These are phyloP conservation scores for Polypterus senegalus DNA, from an alignment of 2,113 vertebrate species.

Conservation along the genomic window DNA sequence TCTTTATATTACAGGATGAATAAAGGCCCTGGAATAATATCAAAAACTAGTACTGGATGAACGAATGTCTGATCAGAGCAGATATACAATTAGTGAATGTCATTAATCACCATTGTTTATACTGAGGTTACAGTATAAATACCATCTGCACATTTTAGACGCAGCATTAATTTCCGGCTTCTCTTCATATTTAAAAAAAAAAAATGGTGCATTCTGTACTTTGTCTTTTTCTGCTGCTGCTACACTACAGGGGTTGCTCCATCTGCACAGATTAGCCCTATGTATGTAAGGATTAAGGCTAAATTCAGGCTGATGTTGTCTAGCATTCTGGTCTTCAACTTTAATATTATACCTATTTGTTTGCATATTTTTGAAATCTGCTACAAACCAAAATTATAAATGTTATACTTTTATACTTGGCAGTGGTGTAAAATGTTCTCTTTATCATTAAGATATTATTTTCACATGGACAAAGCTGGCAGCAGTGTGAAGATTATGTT, in stretches of 20 bases:
- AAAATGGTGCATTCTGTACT: too few species aligned
- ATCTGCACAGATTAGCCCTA: background rate
- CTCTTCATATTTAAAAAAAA: constrained; percentile 49
- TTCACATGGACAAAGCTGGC: too few species aligned
- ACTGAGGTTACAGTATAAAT: constrained; percentile 64
- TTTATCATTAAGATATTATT: too few species aligned
- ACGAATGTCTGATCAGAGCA: constrained; percentile 63
- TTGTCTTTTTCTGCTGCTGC: too few species aligned
- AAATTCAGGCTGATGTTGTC: too few species aligned
- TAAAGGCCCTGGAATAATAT: constrained; percentile 52
- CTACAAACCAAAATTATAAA: background rate
- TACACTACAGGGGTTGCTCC: too few species aligned
- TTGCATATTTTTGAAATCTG: background rate
- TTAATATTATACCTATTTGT: constrained; percentile 1
- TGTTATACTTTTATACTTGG: too few species aligned
- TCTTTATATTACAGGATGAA: constrained; percentile 76
- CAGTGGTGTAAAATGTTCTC: too few species aligned
- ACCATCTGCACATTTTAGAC: constrained; percentile 78
- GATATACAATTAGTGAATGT: constrained; percentile 66
- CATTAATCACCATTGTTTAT: constrained; percentile 74
- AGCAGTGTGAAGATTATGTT: too few species aligned
- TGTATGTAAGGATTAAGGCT: too few species aligned
- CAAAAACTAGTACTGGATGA: constrained; percentile 66
- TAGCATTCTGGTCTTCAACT: too few species aligned
- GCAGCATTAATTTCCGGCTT: constrained; percentile 64